A percentile compares a stretch with the other conserved stretches of the same genome.
These are phyloP conservation scores for Pristionchus mayeri DNA, from an alignment of 2,888 invertebrate species.

Conservation along the genomic window DNA sequence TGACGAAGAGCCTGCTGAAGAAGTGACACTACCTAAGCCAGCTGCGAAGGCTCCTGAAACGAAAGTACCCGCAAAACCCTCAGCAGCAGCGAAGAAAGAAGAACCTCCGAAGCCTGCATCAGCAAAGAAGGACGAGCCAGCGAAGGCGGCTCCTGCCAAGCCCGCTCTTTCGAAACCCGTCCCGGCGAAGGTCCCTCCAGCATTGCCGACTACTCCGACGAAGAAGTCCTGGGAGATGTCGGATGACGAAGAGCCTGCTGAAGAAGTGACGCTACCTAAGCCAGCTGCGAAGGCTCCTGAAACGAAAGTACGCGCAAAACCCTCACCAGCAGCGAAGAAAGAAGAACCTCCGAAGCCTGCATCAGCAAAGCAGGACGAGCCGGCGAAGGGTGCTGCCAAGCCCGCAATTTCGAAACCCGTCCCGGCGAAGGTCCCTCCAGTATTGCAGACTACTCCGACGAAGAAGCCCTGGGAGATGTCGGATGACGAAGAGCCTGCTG, in stretches of 20 bases:
- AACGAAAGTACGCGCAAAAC: no score
- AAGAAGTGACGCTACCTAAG: neutral
- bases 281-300: neutral
- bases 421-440: neutral
- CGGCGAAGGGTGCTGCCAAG: neutral
- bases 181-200: neutral
- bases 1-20: conserved; percentile 12
- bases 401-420: neutral
- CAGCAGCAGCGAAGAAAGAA: neutral
- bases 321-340: neutral
- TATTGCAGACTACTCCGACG: neutral
- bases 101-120: neutral
- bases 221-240: conserved; percentile 12
- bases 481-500: conserved; percentile 6
- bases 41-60: neutral
- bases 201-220: neutral
- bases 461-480: conserved; percentile 27
- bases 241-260: conserved; percentile 25
- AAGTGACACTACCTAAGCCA: neutral
- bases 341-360: no score
- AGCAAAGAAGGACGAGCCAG: neutral
- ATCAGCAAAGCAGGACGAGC: neutral
- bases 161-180: no score
- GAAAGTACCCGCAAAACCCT: neutral
- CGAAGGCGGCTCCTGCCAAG: no score